Conservation (phyloP, 2,113 vertebrate species). For the Callochromis pleurospilus region DNA sequence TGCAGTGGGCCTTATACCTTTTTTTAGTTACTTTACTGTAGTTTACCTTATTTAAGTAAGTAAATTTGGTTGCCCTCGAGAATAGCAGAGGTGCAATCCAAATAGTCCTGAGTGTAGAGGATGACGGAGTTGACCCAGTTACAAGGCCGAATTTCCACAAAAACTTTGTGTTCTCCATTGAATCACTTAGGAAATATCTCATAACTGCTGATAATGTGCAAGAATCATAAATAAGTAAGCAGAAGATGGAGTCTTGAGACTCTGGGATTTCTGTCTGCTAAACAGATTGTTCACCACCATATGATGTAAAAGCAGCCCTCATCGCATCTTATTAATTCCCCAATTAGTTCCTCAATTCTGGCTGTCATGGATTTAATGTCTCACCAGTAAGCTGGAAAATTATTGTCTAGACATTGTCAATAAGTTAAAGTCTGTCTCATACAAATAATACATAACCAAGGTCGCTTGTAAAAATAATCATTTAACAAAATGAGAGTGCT, state of each 20-base stretch:
- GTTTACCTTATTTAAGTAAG: not conserved
- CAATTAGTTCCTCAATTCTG: constrained; percentile 28
- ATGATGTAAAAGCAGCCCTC: not conserved
- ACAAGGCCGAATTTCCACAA: constrained; percentile 12
- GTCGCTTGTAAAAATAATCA: not conserved
- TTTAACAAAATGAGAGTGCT: not conserved
- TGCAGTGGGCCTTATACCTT: not conserved
- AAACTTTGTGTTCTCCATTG: not conserved
- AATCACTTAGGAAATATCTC: constrained; percentile 27
- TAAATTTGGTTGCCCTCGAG: not conserved
- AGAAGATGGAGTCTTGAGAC: not conserved
- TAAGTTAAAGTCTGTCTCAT: not conserved
- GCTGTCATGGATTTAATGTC: constrained; percentile 29
- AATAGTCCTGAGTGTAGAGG: not conserved
- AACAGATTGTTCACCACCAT: constrained; percentile 18
- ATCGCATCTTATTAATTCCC: constrained; percentile 37
- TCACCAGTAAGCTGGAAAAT: constrained; percentile 41
- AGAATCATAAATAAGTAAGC: constrained; percentile 20
- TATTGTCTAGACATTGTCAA: constrained; percentile 33
- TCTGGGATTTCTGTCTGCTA: constrained; percentile 3
- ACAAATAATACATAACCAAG: not conserved
- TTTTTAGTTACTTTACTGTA: not conserved
- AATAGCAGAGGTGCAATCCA: not conserved
- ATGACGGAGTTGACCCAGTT: constrained; percentile 15
- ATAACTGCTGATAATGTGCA: not conserved